Percentiles rank a stretch among this genome's conserved stretches.
Evolutionary conservation across 2,888 invertebrate species (phyloP).

Genomic region (Troglohyphantes excavatus): DNA sequence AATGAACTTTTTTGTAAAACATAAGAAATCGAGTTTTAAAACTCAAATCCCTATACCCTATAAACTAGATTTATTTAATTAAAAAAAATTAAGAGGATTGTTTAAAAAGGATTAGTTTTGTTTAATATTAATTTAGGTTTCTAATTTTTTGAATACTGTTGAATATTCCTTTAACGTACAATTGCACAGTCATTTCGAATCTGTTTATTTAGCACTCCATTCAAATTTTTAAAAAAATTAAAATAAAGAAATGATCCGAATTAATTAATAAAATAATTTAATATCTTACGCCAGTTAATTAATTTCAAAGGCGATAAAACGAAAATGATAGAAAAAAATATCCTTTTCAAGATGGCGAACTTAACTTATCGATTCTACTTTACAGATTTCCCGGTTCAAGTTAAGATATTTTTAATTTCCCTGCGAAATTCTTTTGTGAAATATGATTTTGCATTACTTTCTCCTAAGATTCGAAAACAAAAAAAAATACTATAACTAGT

Average conservation of each 20-base stretch:
- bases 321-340: not conserved
- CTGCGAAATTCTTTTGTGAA: constrained; percentile 13
- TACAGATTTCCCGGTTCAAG: not conserved
- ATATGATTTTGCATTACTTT: constrained; percentile 26
- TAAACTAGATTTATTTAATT: too few species aligned
- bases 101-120: too few species aligned
- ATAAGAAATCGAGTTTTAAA: too few species aligned
- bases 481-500: constrained; percentile 24
- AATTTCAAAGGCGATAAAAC: not conserved
- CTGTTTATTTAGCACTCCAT: not conserved
- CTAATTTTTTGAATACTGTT: too few species aligned
- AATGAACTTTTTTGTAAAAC: too few species aligned
- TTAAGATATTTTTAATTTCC: not conserved
- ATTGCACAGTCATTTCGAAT: not conserved
- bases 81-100: too few species aligned
- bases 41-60: too few species aligned
- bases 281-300: not conserved
- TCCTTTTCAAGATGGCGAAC: not conserved
- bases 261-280: not conserved
- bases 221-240: not conserved
- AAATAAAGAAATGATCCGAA: not conserved
- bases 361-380: not conserved
- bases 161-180: too few species aligned
- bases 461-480: not conserved
- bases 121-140: too few species aligned